These are phyloP conservation scores for Phymastichus coffea DNA, from an alignment of 1,140 invertebrate genomes.

Conservation along the genomic window DNA sequence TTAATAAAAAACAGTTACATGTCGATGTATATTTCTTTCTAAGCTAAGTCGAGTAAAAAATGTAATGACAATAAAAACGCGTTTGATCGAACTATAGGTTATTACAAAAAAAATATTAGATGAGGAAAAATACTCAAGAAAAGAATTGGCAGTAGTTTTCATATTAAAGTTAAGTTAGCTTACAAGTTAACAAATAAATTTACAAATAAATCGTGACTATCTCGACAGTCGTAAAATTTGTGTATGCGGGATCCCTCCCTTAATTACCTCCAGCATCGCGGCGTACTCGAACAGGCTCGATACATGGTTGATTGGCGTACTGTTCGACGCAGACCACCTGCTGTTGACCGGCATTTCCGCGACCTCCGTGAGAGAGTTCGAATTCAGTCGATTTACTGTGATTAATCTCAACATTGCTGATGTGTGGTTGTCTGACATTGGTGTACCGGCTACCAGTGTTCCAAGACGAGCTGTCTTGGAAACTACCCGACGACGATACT, in stretches of 20 bases:
- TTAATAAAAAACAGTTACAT: slow-evolving; percentile 25
- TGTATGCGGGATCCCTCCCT: too few relatives aligned
- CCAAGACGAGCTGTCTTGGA: neutral
- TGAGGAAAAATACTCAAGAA: too few relatives aligned
- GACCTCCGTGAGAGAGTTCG: too few relatives aligned
- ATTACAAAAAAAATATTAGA: too few relatives aligned
- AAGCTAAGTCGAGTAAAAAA: slow-evolving; percentile 1
- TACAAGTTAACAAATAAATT: too few relatives aligned
- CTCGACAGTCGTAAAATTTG: too few relatives aligned
- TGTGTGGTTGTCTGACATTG: neutral
- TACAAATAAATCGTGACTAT: too few relatives aligned
- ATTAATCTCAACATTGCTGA: slow-evolving; percentile 16
- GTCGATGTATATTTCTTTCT: slow-evolving; percentile 9
- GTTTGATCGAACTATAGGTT: too few relatives aligned
- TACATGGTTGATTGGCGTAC: slow-evolving; percentile 16
- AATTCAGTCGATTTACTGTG: slow-evolving; percentile 7
- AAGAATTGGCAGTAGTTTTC: too few relatives aligned
- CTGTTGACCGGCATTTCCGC: neutral
- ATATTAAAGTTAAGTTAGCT: too few relatives aligned
- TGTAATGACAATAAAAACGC: slow-evolving; percentile 16
- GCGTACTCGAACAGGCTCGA: neutral
- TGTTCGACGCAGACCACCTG: slow-evolving; percentile 9
- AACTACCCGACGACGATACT: neutral
- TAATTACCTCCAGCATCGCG: slow-evolving; percentile 22
- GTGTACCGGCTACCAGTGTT: neutral